Conservation (phyloP, 1,140 invertebrate genomes). For the Parapsyche elsis region DNA sequence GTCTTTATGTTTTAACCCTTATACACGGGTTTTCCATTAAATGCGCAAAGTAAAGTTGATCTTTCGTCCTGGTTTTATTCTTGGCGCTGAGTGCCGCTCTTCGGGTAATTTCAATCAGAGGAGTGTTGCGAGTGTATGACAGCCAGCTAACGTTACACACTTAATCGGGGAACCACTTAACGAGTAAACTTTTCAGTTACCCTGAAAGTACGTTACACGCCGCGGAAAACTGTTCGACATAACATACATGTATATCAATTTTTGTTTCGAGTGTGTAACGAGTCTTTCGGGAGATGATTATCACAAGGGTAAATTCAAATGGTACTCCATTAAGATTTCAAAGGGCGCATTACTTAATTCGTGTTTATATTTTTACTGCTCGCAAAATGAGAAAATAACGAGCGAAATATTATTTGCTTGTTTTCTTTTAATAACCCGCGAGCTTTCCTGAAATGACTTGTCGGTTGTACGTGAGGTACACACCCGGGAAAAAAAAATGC, state of each 20-base stretch:
- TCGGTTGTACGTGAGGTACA: neutral
- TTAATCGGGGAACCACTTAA: neutral
- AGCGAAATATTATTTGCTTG: conserved; percentile 4
- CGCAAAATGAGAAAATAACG: conserved; percentile 17
- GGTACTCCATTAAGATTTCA: too few relatives aligned
- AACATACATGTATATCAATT: neutral
- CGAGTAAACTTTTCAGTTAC: neutral
- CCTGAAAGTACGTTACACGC: neutral
- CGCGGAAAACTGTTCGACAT: neutral
- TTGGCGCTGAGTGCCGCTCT: neutral
- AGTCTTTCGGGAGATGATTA: neutral
- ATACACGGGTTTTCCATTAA: conserved; percentile 28
- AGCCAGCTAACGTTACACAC: neutral
- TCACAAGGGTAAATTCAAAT: neutral
- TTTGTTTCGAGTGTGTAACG: neutral
- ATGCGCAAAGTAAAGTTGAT: conserved; percentile 26
- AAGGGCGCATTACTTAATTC: too few relatives aligned
- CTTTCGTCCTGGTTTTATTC: conserved; percentile 20
- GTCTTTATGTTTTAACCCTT: conserved; percentile 30
- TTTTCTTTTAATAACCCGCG: neutral
- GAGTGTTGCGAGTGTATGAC: neutral
- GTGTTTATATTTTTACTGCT: conserved; percentile 3
- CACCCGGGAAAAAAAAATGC: neutral
- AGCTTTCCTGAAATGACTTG: conserved; percentile 7
- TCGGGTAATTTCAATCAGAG: conserved; percentile 22